Conservation (phyloP, 1,140 invertebrate species). For the Manduca sexta region DNA sequence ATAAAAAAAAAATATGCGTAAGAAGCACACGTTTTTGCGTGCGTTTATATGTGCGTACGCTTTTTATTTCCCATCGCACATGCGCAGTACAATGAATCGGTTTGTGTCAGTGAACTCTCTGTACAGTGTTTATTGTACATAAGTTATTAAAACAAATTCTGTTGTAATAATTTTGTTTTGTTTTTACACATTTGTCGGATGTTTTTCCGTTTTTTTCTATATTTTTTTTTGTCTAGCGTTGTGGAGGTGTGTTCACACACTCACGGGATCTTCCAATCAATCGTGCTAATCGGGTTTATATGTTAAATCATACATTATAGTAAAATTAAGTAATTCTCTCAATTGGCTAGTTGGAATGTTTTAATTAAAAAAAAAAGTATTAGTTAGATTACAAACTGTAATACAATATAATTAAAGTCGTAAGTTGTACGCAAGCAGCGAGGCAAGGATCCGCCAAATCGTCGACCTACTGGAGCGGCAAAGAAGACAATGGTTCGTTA, state of each 20-base stretch:
- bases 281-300: too few species aligned
- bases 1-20: too few species aligned
- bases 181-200: constrained; percentile 7
- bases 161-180: constrained; percentile 22
- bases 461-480: constrained; percentile 62
- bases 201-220: constrained; percentile 36
- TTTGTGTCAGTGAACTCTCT: constrained; percentile 25
- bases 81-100: not conserved
- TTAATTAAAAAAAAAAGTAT: too few species aligned
- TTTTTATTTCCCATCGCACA: not conserved
- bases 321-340: too few species aligned
- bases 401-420: constrained; percentile 22
- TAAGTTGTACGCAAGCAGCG: constrained; percentile 67
- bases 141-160: constrained; percentile 55
- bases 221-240: too few species aligned
- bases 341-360: too few species aligned
- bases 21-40: too few species aligned
- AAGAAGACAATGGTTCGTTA: constrained; percentile 68
- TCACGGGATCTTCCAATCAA: too few species aligned
- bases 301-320: too few species aligned
- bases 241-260: too few species aligned
- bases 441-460: constrained; percentile 63
- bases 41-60: too few species aligned
- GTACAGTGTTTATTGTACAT: constrained; percentile 39
- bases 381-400: too few species aligned